Evolutionary conservation across 2,113 vertebrate species (phyloP), one percentile per base, ranked within the genome.

Genomic region (Gnathonemus longibarbis): DNA sequence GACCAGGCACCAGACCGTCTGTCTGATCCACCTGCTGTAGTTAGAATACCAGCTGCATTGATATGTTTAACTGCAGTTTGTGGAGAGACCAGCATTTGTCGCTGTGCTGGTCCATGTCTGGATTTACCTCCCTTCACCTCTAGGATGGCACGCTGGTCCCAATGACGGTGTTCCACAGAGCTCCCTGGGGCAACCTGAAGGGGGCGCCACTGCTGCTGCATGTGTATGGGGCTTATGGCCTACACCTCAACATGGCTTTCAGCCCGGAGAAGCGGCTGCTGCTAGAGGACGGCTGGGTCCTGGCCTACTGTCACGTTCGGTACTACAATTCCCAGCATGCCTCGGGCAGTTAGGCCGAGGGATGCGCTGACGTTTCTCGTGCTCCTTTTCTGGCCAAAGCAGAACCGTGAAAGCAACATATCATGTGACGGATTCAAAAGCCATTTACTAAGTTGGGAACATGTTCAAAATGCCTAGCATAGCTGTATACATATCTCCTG

Each of bases 271-370:
- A 96, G 90, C 95, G 96, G 92, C 92, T 98, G 88, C 94, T 99
- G 93, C 94, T 98, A 94, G 97, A 99, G 1, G 95, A 97, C 70
- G 97, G 97, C 50, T 99, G 98, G 98, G 96, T 96, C 92, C 95
- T 99, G 92, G 98, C 97, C 50, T 99, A 97, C 93, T 99, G 98
- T 93, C 98, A 99, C 46, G 97, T 99, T 93, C 97, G 98, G 98
- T 99, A 95, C 87, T 50, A 50, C 48, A 27, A 9, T 15, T 88
- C 74, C 50, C 21, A 48, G 5, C 15, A 74, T 52, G 11, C 53
- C 62, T 48, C n/a, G 27, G 15, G 83, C 27, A 10, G 8, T 13
- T 27, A 17, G 19, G 27, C 21, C 8, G 49, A 84, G 74, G 24
- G 19, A 89, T 49, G 31, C 7, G 39, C n/a, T 42, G 35, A 88